These are phyloP conservation scores for Meloidogyne exigua DNA, from an alignment of 1,140 invertebrate genomes.

Conservation along the genomic window DNA sequence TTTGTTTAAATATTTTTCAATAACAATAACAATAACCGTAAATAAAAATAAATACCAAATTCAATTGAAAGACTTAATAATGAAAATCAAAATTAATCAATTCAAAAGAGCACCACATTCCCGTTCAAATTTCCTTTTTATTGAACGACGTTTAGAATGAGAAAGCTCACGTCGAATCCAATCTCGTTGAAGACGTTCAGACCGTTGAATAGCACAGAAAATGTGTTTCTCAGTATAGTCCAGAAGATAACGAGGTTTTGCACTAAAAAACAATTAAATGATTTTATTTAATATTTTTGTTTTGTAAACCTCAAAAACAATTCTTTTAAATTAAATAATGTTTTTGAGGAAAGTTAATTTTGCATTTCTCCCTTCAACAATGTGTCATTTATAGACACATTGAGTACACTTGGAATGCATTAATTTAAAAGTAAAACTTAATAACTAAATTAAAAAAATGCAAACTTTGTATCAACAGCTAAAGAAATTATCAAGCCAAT, in stretches of 20 bases:
- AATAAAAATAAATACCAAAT: no score
- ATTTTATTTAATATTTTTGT: not conserved
- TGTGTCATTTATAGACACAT: not conserved
- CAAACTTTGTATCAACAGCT: constrained; percentile 6
- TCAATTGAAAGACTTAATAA: no score
- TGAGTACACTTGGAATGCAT: not conserved
- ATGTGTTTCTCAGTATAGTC: constrained; percentile 21
- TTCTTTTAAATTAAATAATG: not conserved
- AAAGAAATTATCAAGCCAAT: constrained; percentile 16
- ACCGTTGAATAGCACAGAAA: constrained; percentile 9
- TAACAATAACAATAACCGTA: no score
- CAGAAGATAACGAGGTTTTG: not conserved
- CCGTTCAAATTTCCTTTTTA: constrained; percentile 5
- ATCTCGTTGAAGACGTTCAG: not conserved
- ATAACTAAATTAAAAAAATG: not conserved
- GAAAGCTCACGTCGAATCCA: constrained; percentile 11
- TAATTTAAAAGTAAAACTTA: not conserved
- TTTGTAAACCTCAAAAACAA: not conserved
- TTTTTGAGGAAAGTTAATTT: no score
- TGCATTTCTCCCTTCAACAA: not conserved
- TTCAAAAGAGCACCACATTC: not conserved
- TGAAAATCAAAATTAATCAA: not conserved
- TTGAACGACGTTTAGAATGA: constrained; percentile 1
- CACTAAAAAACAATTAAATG: not conserved
- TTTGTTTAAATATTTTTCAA: no score